These are phyloP conservation scores for Amia ocellicauda DNA, from an alignment of 2,113 vertebrate species.

Conservation along the genomic window DNA sequence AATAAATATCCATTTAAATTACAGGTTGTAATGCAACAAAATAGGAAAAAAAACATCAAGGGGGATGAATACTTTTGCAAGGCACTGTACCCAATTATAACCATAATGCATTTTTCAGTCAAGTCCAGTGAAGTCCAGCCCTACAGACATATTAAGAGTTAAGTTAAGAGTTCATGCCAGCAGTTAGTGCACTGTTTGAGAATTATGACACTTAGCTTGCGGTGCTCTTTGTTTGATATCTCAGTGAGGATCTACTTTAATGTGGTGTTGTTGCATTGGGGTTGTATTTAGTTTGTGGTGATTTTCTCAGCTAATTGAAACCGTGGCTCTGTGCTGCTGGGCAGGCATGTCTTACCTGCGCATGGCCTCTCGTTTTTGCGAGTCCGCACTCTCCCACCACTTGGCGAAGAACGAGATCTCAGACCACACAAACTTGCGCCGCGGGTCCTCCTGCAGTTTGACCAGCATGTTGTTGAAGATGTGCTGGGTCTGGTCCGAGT, in stretches of 20 bases:
- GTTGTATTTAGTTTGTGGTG: not conserved
- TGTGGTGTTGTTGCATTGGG: not conserved
- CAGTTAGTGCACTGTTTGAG: too few species aligned
- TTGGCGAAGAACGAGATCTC: conserved; percentile 95
- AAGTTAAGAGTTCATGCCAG: too few species aligned
- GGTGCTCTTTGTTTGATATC: too few species aligned
- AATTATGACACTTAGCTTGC: too few species aligned
- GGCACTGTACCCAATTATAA: too few species aligned
- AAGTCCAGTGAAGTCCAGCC: too few species aligned
- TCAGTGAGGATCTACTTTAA: not conserved
- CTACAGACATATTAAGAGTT: too few species aligned
- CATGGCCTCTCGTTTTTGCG: conserved; percentile 79
- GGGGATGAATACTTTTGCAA: too few species aligned
- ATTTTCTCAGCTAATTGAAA: not conserved
- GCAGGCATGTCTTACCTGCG: conserved; percentile 82
- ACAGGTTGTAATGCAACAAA: too few species aligned
- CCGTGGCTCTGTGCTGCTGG: conserved; percentile 3
- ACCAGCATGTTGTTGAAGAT: conserved; percentile 96
- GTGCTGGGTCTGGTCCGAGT: conserved; percentile 91
- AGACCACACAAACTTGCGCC: conserved; percentile 94
- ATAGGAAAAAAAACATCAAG: too few species aligned
- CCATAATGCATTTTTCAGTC: too few species aligned
- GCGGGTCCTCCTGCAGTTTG: conserved; percentile 88
- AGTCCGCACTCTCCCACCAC: conserved; percentile 91
- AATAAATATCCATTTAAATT: too few species aligned